phyloP scores from a whole-genome alignment of 2,797 vertebrate species.

The Euthynnus affinis region DNA sequence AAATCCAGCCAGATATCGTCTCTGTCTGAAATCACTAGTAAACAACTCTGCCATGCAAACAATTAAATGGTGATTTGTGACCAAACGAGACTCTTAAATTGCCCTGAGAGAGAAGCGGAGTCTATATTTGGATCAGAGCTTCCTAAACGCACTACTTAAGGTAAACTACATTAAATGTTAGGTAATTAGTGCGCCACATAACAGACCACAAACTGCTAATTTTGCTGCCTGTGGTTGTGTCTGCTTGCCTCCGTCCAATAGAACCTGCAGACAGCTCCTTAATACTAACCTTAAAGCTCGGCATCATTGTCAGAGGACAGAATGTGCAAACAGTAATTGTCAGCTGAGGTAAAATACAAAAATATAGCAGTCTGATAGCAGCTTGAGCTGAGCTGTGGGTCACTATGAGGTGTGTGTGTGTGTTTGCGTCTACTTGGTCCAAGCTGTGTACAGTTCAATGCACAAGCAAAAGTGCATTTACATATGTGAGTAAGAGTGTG shows the following conservation, averaged over 20 bases:
- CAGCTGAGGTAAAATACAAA: slow-evolving; percentile 54
- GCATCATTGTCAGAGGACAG: slow-evolving; percentile 17
- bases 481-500: slow-evolving; percentile 71
- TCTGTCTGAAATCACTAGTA: slow-evolving; percentile 41
- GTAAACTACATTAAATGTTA: slow-evolving; percentile 77
- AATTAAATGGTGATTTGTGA: slow-evolving; percentile 71
- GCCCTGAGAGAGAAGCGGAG: slow-evolving; percentile 32
- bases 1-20: background rate
- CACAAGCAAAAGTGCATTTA: slow-evolving; percentile 55
- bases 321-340: slow-evolving; percentile 69
- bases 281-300: slow-evolving; percentile 34
- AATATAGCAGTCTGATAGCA: slow-evolving; percentile 61
- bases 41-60: slow-evolving; percentile 64
- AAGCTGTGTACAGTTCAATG: slow-evolving; percentile 51
- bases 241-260: slow-evolving; percentile 59
- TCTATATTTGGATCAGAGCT: slow-evolving; percentile 72
- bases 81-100: slow-evolving; percentile 63
- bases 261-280: slow-evolving; percentile 54
- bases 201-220: slow-evolving; percentile 77
- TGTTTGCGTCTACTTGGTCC: slow-evolving; percentile 17
- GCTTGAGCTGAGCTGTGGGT: slow-evolving; percentile 34
- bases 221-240: slow-evolving; percentile 67
- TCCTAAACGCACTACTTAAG: slow-evolving; percentile 75
- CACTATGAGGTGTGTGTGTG: background rate
- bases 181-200: slow-evolving; percentile 75